Base-by-base conservation (phyloP, 2,888 invertebrate genomes). In the Strigamia maritima region DNA sequence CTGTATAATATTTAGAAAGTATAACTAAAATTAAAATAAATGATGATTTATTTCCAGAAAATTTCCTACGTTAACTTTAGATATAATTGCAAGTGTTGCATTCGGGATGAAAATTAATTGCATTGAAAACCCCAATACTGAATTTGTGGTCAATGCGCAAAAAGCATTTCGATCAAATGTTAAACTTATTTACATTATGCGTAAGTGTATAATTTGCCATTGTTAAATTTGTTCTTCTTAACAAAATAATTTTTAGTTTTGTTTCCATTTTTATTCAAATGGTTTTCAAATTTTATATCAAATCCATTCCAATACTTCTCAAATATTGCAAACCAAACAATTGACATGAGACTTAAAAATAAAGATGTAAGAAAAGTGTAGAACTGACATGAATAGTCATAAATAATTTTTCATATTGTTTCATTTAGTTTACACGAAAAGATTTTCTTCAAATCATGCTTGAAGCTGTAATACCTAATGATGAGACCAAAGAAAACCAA, bases 371-470 rank as follows among this genome's bases (percentile, higher is more conserved):
- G 38, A 26, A 12, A 12, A 12, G 6, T 4, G 6, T 6, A 4
- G 2, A 4, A 31, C 31, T 31, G n/a, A 6, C 6, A 31, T 4
- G 31, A 4, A 6, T 6, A 31, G 31, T 31, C 6, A 31, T 31
- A 31, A 31, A 31, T 6, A 31, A 4, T 4, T 31, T 31, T 31
- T 31, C 31, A 4, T 31, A 4, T 4, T 31, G 6, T 19, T 75
- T 19, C 22, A 31, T n/a, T 4, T 75, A 75, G 22, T 26, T 75
- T 16, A 75, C 16, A 3, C 3, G 78, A 78, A 78, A 19, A 35
- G 78, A 78, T 78, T 78, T 78, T 24, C 35, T 78, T 19, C 78
- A 78, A 78, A 35, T 78, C n/a, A 35, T 78, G 40, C 70, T 78
- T 6, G 78, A 78, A 35, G 65, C 78, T 12, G 35, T 44, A 24